Conservation (phyloP, 2,797 vertebrate species). For the Chaenodraco wilsoni region DNA sequence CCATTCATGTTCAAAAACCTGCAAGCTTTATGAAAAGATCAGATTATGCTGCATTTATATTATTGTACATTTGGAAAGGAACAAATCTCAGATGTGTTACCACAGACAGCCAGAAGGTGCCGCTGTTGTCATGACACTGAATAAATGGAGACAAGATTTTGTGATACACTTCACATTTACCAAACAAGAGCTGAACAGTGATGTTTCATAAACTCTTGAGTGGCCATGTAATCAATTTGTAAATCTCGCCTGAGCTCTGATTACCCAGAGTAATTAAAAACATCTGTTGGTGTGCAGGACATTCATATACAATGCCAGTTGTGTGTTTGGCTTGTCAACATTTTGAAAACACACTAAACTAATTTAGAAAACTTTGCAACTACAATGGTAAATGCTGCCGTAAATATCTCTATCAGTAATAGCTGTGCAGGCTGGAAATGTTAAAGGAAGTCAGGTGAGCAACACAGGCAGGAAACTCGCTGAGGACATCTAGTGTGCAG, state of each 20-base stretch:
- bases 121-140: constrained; percentile 23
- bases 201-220: not conserved
- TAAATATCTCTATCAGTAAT: not conserved
- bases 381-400: not conserved
- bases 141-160: not conserved
- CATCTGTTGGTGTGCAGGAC: not conserved
- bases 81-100: not conserved
- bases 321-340: not conserved
- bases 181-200: constrained; percentile 1
- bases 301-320: not conserved
- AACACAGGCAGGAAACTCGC: not conserved
- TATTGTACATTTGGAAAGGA: not conserved
- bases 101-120: constrained; percentile 24
- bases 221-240: not conserved
- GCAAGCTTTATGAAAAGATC: not conserved
- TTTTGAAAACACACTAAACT: not conserved
- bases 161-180: constrained; percentile 5
- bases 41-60: not conserved
- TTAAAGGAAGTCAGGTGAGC: not conserved
- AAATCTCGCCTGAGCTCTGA: not conserved
- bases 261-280: not conserved
- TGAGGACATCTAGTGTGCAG: constrained; percentile 33
- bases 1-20: not conserved
- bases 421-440: not conserved
- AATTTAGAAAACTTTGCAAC: not conserved